Percentiles rank a stretch among this genome's conserved stretches.
phyloP scores from a whole-genome alignment of 1,140 invertebrate species.

The Aphidius gifuensis region DNA sequence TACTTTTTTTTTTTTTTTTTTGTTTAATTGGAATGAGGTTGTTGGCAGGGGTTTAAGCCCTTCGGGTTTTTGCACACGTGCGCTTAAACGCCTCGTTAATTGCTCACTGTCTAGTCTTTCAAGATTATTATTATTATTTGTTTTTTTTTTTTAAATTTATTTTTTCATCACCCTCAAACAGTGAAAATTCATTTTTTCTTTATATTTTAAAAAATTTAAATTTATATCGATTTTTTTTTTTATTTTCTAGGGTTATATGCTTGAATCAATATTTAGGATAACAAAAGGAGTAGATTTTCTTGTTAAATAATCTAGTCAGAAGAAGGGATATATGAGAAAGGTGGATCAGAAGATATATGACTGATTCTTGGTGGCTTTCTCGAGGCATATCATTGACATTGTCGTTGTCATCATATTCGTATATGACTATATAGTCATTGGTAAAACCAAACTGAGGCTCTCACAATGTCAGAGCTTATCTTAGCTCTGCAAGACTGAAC shows the following conservation, averaged over 20 bases:
- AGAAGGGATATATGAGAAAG: slow-evolving; percentile 19
- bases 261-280: no score
- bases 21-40: slow-evolving; percentile 22
- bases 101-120: slow-evolving; percentile 30
- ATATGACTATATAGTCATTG: slow-evolving; percentile 7
- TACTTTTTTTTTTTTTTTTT: slow-evolving; percentile 18
- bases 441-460: slow-evolving; percentile 35
- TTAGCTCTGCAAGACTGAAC: slow-evolving; percentile 54
- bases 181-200: no score
- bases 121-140: not conserved
- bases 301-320: slow-evolving; percentile 8
- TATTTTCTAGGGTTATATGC: not conserved
- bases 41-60: slow-evolving; percentile 39
- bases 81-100: slow-evolving; percentile 48
- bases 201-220: no score
- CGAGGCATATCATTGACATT: slow-evolving; percentile 7
- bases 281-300: slow-evolving; percentile 4
- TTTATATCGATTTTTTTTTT: no score
- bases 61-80: slow-evolving; percentile 43
- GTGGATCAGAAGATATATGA: slow-evolving; percentile 29
- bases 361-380: slow-evolving; percentile 8
- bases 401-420: not conserved
- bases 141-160: not conserved
- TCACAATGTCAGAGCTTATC: slow-evolving; percentile 47
- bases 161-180: no score